Conservation (phyloP, 1,140 invertebrate genomes). For the Oedothorax gibbosus region DNA sequence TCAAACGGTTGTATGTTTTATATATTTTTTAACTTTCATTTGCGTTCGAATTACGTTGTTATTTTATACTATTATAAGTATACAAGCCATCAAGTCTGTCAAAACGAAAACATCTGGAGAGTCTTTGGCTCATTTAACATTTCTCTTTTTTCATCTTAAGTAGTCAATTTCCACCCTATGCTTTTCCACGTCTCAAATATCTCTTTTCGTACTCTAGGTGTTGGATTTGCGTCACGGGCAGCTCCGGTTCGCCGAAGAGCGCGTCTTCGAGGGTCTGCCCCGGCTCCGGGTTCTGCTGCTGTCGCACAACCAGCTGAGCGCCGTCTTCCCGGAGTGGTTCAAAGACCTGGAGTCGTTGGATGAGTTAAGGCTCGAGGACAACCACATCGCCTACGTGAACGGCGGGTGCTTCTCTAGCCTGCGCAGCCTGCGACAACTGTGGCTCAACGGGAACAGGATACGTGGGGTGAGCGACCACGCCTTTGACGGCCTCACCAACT, state of each 20-base stretch:
- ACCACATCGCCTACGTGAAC: conserved; percentile 87
- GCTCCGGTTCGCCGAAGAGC: conserved; percentile 76
- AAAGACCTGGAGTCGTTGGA: conserved; percentile 62
- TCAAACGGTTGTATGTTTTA: too few species aligned
- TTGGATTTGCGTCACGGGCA: conserved; percentile 67
- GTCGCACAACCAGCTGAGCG: conserved; percentile 74
- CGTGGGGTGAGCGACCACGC: conserved; percentile 89
- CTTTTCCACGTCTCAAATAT: too few species aligned
- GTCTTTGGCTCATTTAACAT: too few species aligned
- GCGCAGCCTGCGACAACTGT: conserved; percentile 81
- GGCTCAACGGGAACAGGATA: conserved; percentile 83
- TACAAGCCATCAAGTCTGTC: too few species aligned
- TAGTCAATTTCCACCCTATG: too few species aligned
- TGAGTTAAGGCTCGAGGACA: conserved; percentile 80
- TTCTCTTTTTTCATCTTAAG: too few species aligned
- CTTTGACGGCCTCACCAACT: conserved; percentile 79
- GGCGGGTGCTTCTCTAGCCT: conserved; percentile 87
- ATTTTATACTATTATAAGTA: too few species aligned
- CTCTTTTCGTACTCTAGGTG: conserved; percentile 66
- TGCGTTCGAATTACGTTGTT: too few species aligned
- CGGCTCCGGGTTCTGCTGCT: conserved; percentile 83
- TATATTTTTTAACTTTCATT: too few species aligned
- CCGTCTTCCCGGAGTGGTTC: conserved; percentile 66
- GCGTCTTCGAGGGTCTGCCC: conserved; percentile 74
- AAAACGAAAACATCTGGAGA: too few species aligned